These are phyloP conservation scores for Muscina levida DNA, from an alignment of 2,888 invertebrate genomes.

Conservation along the genomic window DNA sequence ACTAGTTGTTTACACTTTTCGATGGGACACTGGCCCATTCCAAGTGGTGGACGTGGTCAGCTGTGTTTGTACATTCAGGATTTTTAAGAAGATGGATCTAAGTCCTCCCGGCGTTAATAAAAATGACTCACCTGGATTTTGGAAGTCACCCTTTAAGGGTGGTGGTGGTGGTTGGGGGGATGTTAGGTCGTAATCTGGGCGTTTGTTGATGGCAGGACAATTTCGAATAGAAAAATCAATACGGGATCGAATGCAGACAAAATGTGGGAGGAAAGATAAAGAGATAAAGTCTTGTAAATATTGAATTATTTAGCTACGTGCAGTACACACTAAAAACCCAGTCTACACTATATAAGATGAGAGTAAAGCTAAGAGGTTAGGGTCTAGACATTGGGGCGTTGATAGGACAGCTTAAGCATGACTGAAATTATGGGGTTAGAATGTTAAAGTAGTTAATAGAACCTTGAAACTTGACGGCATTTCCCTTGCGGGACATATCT, in stretches of 20 bases:
- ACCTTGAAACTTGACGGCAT: conserved; percentile 79
- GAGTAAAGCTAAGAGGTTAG: conserved; percentile 24
- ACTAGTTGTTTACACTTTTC: not conserved
- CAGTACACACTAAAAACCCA: conserved; percentile 1
- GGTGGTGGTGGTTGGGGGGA: conserved; percentile 83
- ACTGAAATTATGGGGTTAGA: conserved; percentile 34
- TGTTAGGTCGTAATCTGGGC: conserved; percentile 75
- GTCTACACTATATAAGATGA: conserved; percentile 30
- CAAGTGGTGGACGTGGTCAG: too few species aligned
- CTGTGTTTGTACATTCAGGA: not conserved
- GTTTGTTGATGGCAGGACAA: conserved; percentile 59
- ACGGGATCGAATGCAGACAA: conserved; percentile 36
- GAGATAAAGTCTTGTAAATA: conserved; percentile 1
- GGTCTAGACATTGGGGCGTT: conserved; percentile 25
- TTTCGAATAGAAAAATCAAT: conserved; percentile 65
- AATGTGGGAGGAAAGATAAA: conserved; percentile 30
- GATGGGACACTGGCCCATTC: too few species aligned
- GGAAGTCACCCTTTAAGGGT: conserved; percentile 82
- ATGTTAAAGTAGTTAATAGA: conserved; percentile 58
- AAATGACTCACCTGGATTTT: conserved; percentile 1
- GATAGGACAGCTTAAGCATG: conserved; percentile 14
- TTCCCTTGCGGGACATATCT: conserved; percentile 45
- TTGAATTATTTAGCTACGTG: too few species aligned
- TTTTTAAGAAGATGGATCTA: not conserved
- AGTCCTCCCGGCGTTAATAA: not conserved